Percentiles rank a stretch among this genome's conserved stretches.
phyloP scores from a whole-genome alignment of 2,113 vertebrate genomes.

The Trematomus loennbergii region DNA sequence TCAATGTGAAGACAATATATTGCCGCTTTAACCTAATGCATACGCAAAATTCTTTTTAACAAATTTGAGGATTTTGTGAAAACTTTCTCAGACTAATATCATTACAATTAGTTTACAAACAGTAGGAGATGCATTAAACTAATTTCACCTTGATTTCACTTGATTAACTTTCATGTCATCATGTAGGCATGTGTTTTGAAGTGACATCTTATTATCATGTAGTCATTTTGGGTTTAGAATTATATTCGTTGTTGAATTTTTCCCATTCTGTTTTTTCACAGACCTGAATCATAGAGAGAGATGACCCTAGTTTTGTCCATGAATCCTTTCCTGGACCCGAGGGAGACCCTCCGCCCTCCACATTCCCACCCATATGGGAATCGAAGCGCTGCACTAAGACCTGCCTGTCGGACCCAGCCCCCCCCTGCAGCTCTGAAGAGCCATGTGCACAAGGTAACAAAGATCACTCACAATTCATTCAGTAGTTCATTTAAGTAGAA shows the following conservation, averaged over 20 bases:
- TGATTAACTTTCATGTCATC: no score
- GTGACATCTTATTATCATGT: no score
- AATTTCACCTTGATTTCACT: background rate
- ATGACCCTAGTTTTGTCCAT: slow-evolving; percentile 97
- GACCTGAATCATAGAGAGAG: slow-evolving; percentile 83
- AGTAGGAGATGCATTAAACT: no score
- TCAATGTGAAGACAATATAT: no score
- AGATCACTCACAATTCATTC: slow-evolving; percentile 16
- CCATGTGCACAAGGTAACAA: slow-evolving; percentile 80
- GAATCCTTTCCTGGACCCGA: slow-evolving; percentile 93
- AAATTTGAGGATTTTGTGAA: slow-evolving; percentile 13
- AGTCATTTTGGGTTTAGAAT: no score
- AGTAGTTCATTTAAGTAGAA: background rate
- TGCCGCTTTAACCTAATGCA: no score
- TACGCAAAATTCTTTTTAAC: slow-evolving; percentile 4
- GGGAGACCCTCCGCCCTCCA: slow-evolving; percentile 85
- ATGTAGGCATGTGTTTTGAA: no score
- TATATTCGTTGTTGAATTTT: background rate
- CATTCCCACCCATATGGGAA: slow-evolving; percentile 88
- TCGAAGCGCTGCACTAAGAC: slow-evolving; percentile 82
- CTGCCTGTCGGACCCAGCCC: slow-evolving; percentile 73
- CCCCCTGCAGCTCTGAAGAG: slow-evolving; percentile 73
- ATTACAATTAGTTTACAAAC: background rate
- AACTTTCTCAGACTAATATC: background rate
- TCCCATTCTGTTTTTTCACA: slow-evolving; percentile 59